Evolutionary conservation across 2,113 vertebrate species (phyloP).

Genomic region (Gasterosteus aculeatus): DNA sequence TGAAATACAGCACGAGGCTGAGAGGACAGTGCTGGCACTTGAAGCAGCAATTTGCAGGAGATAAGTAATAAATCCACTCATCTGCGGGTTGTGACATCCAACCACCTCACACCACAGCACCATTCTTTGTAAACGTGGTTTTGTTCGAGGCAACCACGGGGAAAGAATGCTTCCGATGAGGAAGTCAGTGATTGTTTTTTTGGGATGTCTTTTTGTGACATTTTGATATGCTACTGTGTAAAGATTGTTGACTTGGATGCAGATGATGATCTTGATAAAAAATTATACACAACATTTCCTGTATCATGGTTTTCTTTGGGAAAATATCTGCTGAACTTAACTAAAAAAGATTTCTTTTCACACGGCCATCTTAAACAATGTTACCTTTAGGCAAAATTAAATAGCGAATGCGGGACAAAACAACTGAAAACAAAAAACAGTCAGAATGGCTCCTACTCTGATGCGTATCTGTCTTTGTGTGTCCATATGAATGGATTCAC

Average conservation of each 20-base stretch:
- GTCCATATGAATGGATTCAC: slow-evolving; percentile 49
- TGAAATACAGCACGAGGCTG: background rate
- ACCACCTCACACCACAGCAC: slow-evolving; percentile 2
- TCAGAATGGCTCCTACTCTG: slow-evolving; percentile 33
- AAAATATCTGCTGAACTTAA: slow-evolving; percentile 2
- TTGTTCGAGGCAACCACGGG: slow-evolving; percentile 60
- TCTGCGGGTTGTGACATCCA: slow-evolving; percentile 22
- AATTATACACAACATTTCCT: slow-evolving; percentile 58
- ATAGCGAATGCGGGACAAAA: background rate
- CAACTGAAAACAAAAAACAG: background rate
- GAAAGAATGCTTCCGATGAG: slow-evolving; percentile 68
- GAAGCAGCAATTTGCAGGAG: slow-evolving; percentile 59
- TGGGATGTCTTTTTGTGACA: slow-evolving; percentile 78
- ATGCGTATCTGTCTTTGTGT: slow-evolving; percentile 48
- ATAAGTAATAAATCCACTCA: slow-evolving; percentile 50
- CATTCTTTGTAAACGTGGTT: slow-evolving; percentile 59
- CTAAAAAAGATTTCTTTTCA: background rate
- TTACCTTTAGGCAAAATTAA: background rate
- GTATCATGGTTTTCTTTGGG: slow-evolving; percentile 51
- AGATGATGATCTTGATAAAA: slow-evolving; percentile 71
- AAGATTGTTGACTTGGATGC: slow-evolving; percentile 64
- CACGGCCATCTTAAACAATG: background rate
- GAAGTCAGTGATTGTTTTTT: slow-evolving; percentile 63
- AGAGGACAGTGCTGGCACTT: slow-evolving; percentile 53
- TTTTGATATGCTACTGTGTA: slow-evolving; percentile 66